These are phyloP conservation scores for Luidia sarsii DNA, from an alignment of 53 echinoderm and acorn worm genomes.

Conservation along the genomic window DNA sequence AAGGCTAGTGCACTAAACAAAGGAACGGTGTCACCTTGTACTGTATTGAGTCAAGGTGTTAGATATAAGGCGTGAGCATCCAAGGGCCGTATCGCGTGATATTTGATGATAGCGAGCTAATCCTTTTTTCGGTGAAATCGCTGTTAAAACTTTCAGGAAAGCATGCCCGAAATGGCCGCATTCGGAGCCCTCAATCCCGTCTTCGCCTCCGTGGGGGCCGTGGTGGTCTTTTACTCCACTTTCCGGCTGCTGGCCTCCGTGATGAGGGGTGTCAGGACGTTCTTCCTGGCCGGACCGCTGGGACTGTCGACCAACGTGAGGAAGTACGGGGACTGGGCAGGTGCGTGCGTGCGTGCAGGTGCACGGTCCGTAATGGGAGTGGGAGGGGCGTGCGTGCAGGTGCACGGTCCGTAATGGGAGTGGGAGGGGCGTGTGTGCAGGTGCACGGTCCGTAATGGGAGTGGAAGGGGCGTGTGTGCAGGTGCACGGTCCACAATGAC, in stretches of 20 bases:
- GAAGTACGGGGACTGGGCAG: constrained; percentile 85
- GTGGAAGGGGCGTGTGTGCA: background rate
- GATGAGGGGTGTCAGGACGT: constrained; percentile 55
- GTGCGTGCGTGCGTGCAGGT: constrained; percentile 44
- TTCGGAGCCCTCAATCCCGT: constrained; percentile 46
- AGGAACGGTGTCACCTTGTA: too few species aligned
- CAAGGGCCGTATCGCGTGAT: too few species aligned
- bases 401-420: background rate
- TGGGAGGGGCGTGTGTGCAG: background rate
- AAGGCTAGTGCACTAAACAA: too few species aligned
- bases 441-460: background rate
- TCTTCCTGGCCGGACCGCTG: constrained; percentile 58
- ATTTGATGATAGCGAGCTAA: too few species aligned
- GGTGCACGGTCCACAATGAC: background rate
- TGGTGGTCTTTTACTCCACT: constrained; percentile 37
- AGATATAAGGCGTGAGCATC: too few species aligned
- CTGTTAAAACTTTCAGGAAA: too few species aligned
- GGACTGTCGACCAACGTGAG: constrained; percentile 58
- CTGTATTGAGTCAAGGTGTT: too few species aligned
- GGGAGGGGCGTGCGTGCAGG: background rate
- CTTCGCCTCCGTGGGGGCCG: constrained; percentile 58
- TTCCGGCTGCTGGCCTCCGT: constrained; percentile 32
- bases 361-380: background rate
- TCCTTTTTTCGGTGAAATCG: too few species aligned
- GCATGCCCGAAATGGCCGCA: constrained; percentile 12